A percentile compares a stretch with the other conserved stretches of the same genome.
These are phyloP conservation scores for Balaeniceps rex DNA, from an alignment of 2,113 vertebrate species.

Conservation along the genomic window DNA sequence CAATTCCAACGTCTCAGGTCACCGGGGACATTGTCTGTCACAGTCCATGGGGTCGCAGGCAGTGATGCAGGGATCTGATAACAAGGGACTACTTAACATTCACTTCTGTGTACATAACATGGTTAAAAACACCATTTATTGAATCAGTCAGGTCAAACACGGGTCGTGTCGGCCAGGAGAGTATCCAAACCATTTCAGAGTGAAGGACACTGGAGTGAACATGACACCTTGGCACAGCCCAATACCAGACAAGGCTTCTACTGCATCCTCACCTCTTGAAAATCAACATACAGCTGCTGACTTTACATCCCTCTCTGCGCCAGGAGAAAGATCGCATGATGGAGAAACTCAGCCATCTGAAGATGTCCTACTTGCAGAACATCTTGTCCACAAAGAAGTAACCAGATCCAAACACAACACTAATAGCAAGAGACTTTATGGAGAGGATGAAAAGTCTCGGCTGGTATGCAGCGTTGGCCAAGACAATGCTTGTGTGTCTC, in stretches of 20 bases:
- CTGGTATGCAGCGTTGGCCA: background rate
- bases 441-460: background rate
- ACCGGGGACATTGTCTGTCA: background rate
- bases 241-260: background rate
- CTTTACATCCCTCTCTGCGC: fast-evolving
- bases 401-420: background rate
- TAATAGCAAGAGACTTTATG: background rate
- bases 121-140: background rate
- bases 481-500: background rate
- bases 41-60: background rate
- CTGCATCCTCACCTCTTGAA: background rate
- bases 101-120: background rate
- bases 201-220: background rate
- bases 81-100: background rate
- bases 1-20: background rate
- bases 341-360: background rate
- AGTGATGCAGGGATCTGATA: background rate
- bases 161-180: background rate
- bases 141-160: background rate
- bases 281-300: background rate
- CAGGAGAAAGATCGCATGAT: background rate
- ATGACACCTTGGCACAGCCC: background rate
- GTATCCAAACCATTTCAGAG: background rate
- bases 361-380: background rate
- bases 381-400: background rate